Base-by-base conservation (phyloP, 2,888 invertebrate genomes). In the Dynastes hyllus region DNA sequence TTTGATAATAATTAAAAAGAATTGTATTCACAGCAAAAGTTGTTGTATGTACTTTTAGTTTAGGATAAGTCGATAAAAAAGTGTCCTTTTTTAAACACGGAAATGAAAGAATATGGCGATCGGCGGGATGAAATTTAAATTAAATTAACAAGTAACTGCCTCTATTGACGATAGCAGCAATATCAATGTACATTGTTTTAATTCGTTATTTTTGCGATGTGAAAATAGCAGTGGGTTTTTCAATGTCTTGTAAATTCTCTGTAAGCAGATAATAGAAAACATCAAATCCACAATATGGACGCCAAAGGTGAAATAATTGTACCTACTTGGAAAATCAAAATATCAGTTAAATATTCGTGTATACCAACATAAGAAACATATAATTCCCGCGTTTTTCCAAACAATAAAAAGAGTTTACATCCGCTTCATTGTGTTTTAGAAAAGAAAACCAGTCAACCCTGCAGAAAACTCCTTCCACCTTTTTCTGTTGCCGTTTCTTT, bases 81-180 rank as follows among this genome's bases (percentile, higher is more conserved):
- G 55, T 58, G 55, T 58, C 55, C 55, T 58, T 58, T 58, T 58
- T 58, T 58, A 22, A 58, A 58, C 22, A 6, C 22, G 55, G 55
- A 55, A 16, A 58, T 22, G 8, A 8, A 58, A 58, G 55, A 22
- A 58, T 58, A 58, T 58, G 55, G 55, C 55, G 55, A 55, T 55
- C 6, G 55, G 22, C 22, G 55, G 22, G 55, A 40, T 22, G 5
- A 16, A 67, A 13, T 45, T 22, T 16, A 45, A 16, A 45, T 45
- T 45, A 8, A 45, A 45, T 11, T 45, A 11, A 2, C 45, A 11
- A 27, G 11, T 29, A 69, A 69, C 69, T 69, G 50, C 69, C 69
- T 51, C 51, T 13, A 3, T 67, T 67, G 16, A 69, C 53, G 51
- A 83, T 86, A 86, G 87, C 88, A 88, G 89, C 89, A 89, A 89